These are phyloP conservation scores for Corythornis cristatus DNA, from an alignment of 2,113 vertebrate genomes.

Conservation along the genomic window DNA sequence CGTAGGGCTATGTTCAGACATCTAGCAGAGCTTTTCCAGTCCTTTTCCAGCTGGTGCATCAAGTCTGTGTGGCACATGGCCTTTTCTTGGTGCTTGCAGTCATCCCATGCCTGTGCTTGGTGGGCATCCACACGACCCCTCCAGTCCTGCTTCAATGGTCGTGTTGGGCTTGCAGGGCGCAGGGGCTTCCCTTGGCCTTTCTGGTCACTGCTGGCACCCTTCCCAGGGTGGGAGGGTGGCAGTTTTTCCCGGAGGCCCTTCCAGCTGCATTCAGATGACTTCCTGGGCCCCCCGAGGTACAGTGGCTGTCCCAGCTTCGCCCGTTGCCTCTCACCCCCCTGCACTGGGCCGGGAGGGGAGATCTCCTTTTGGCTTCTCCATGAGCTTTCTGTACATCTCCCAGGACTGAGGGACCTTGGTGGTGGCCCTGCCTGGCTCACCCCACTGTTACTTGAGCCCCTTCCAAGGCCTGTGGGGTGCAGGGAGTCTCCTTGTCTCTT, in stretches of 20 bases:
- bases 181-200: slow-evolving; percentile 57
- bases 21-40: background rate
- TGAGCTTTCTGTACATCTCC: background rate
- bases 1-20: background rate
- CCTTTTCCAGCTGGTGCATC: slow-evolving; percentile 23
- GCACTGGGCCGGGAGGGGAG: background rate
- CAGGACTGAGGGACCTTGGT: background rate
- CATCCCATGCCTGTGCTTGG: background rate
- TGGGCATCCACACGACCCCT: background rate
- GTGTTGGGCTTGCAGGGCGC: background rate
- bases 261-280: background rate
- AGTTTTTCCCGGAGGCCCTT: slow-evolving; percentile 30
- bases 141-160: background rate
- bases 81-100: slow-evolving; percentile 28
- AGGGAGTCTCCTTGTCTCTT: background rate
- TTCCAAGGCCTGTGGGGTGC: background rate
- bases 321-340: background rate
- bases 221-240: background rate
- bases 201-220: background rate
- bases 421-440: background rate
- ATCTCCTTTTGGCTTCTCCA: slow-evolving; percentile 62
- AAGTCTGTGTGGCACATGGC: background rate
- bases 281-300: background rate
- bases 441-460: background rate
- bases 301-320: background rate